Evolutionary conservation across 2,888 invertebrate species (phyloP).

Genomic region (Arenicola marina): DNA sequence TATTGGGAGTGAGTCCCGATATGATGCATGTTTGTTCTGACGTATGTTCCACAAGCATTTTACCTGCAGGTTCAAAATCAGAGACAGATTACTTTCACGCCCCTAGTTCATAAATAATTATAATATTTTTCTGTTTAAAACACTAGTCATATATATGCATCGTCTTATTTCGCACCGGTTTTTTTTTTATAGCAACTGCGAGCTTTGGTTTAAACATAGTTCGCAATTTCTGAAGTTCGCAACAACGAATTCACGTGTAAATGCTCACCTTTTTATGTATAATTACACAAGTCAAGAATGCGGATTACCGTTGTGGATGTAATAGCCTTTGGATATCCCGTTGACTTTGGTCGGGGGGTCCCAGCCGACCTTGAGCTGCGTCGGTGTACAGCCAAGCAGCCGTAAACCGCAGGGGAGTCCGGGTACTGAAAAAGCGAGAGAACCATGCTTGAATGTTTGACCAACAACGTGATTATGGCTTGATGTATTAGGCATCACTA

Average conservation of each 20-base stretch:
- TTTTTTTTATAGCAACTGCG: no score
- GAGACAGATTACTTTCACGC: no score
- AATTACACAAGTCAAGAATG: background rate
- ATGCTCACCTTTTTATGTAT: background rate
- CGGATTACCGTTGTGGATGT: slow-evolving; percentile 49
- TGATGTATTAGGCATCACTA: no score
- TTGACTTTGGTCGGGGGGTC: slow-evolving; percentile 50
- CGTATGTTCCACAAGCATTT: slow-evolving; percentile 47
- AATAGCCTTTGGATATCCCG: slow-evolving; percentile 54
- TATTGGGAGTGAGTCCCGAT: slow-evolving; percentile 50
- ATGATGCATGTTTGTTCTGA: slow-evolving; percentile 47
- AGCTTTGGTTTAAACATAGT: no score
- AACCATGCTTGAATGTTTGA: no score
- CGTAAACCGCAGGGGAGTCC: slow-evolving; percentile 49
- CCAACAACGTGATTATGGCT: no score
- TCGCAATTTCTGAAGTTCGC: no score
- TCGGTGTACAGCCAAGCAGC: slow-evolving; percentile 51
- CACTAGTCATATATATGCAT: no score
- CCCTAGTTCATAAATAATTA: no score
- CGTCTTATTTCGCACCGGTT: no score
- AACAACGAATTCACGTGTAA: no score
- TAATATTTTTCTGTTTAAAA: no score
- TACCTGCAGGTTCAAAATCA: slow-evolving; percentile 43
- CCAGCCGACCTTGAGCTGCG: slow-evolving; percentile 59
- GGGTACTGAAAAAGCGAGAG: slow-evolving; percentile 41